Percentiles rank a stretch among this genome's conserved stretches.
Conservation (phyloP, 2,888 invertebrate genomes). For the Athalia circularis region DNA sequence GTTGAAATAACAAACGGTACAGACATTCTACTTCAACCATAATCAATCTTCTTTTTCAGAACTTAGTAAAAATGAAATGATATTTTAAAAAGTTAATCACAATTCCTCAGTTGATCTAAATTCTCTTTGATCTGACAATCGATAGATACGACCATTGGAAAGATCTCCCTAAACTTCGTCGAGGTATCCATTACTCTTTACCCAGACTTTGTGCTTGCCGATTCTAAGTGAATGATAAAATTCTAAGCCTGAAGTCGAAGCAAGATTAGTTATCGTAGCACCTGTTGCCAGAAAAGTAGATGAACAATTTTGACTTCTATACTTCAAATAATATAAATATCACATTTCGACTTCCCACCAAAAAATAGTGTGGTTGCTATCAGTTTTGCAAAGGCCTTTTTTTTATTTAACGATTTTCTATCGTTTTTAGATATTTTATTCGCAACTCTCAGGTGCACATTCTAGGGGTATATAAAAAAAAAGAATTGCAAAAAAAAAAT, state of each 20-base stretch:
- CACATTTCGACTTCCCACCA: background rate
- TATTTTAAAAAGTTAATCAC: background rate
- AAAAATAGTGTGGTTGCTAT: background rate
- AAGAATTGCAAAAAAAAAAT: too few species aligned
- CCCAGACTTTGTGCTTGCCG: background rate
- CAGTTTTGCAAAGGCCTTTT: background rate
- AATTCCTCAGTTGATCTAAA: background rate
- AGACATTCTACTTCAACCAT: too few species aligned
- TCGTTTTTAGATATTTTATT: background rate
- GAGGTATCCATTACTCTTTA: constrained; percentile 39
- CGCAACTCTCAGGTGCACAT: background rate
- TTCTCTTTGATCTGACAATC: background rate
- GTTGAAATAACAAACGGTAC: too few species aligned
- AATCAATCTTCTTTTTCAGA: too few species aligned
- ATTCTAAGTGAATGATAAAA: background rate
- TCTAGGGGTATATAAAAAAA: background rate
- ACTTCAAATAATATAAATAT: background rate
- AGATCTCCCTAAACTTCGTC: background rate
- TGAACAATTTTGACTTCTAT: background rate
- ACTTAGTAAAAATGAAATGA: background rate
- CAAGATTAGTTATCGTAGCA: background rate
- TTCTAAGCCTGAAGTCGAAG: background rate
- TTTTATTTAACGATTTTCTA: background rate
- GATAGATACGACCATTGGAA: background rate
- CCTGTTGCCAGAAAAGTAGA: background rate